Conservation (phyloP, 2,113 vertebrate species). For the Anthoscopus minutus region DNA sequence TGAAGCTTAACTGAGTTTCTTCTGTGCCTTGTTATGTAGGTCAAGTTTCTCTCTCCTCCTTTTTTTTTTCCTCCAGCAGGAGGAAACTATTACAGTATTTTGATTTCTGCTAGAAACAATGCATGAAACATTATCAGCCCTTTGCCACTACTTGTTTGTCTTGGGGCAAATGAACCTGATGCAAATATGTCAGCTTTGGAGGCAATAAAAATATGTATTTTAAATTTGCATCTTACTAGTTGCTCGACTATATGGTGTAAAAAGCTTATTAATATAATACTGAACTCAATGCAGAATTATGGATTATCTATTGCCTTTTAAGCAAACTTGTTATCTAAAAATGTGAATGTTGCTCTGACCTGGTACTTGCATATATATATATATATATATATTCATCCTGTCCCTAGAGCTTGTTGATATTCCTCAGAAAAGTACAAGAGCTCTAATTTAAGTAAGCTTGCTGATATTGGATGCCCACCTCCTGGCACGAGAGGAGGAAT, state of each 20-base stretch:
- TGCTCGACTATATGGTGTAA: background rate
- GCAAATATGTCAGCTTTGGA: background rate
- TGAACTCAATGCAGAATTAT: background rate
- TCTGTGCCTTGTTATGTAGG: slow-evolving; percentile 38
- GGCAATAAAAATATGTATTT: background rate
- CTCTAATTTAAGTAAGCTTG: background rate
- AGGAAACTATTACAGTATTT: slow-evolving; percentile 39
- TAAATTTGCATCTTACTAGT: background rate
- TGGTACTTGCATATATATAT: background rate
- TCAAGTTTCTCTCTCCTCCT: slow-evolving; percentile 4
- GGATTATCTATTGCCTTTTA: background rate
- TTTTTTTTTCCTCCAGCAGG: background rate
- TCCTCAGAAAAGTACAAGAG: background rate
- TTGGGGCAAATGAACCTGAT: background rate
- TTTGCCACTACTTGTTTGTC: slow-evolving; percentile 5
- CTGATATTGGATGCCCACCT: background rate
- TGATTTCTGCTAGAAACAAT: slow-evolving; percentile 44
- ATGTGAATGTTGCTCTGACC: background rate
- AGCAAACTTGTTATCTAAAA: background rate
- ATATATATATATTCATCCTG: background rate
- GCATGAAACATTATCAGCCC: background rate
- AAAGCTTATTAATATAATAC: background rate
- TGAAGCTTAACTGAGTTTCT: slow-evolving; percentile 28
- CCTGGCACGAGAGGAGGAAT: background rate
- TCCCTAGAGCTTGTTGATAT: background rate